Conservation (phyloP, 2,888 invertebrate species). For the Plagodis pulveraria region DNA sequence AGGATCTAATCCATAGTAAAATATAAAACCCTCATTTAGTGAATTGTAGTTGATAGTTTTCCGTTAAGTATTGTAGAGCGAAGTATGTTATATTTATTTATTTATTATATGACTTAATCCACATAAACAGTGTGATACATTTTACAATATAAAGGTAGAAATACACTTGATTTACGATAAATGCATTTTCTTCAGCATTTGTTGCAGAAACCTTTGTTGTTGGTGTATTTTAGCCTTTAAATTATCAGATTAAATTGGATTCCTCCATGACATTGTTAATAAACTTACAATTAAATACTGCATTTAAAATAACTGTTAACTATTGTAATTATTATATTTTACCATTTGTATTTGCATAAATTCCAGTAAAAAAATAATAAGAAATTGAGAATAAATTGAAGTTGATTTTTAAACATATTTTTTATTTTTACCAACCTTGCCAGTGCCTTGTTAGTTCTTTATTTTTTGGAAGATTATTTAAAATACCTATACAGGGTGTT, state of each 20-base stretch:
- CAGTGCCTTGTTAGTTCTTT: too few species aligned
- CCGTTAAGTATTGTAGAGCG: slow-evolving; percentile 46
- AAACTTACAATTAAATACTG: slow-evolving; percentile 58
- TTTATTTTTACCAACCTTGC: slow-evolving; percentile 35
- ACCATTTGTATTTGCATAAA: slow-evolving; percentile 80
- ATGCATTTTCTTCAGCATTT: not conserved
- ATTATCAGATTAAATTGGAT: slow-evolving; percentile 54
- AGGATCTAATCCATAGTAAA: slow-evolving; percentile 69
- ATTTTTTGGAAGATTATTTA: too few species aligned
- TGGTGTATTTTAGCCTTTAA: slow-evolving; percentile 7
- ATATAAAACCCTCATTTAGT: slow-evolving; percentile 57
- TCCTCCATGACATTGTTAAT: slow-evolving; percentile 79
- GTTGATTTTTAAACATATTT: slow-evolving; percentile 73
- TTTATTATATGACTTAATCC: slow-evolving; percentile 28
- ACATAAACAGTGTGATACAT: too few species aligned
- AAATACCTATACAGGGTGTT: too few species aligned
- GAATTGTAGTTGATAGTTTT: slow-evolving; percentile 61
- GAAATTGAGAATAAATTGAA: slow-evolving; percentile 80
- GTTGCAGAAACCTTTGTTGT: not conserved
- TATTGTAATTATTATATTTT: slow-evolving; percentile 81
- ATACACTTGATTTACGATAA: not conserved
- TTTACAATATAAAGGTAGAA: too few species aligned
- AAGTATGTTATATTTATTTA: slow-evolving; percentile 35
- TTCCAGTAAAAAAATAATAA: slow-evolving; percentile 78
- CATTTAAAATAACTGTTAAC: slow-evolving; percentile 82